Base-by-base conservation (phyloP, 2,888 invertebrate genomes). In the Leucania comma region DNA sequence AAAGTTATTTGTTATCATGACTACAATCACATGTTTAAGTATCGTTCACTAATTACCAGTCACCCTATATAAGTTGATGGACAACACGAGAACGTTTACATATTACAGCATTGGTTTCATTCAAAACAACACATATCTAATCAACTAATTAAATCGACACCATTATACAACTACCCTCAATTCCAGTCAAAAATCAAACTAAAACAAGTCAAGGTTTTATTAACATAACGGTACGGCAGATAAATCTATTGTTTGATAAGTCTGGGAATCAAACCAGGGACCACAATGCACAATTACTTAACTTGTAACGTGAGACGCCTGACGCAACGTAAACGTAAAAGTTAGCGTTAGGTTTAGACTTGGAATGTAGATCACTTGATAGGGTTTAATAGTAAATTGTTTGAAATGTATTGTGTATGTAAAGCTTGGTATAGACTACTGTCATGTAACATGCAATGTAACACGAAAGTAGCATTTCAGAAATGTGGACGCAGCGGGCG, bases 261-360 rank as follows among this genome's bases (percentile, higher is more conserved):
- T 82, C 88, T 91, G 91, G 87, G 91, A 91, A 88, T 91, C 90
- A 87, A 90, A 90, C 83, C 85, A 46, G 82, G 69, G 73, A 87
- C 87, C 81, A 91, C 91, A 91, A 91, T 91, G 87, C 71, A 90
- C 91, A 90, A 91, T 91, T 87, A 80, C 85, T 75, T 65, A 62
- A 78, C 62, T 10, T 73, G 84, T 71, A 84, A 81, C 76, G 72
- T 79, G 86, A 84, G 78, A 83, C 68, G 77, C 22, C 84, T 89
- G 75, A 73, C 75, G 82, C 78, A 84, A 84, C 51, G 32, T 29
- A 17, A 58, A 65, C 50, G 54, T 67, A 53, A 58, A 77, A 12
- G 56, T 71, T 54, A 61, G 14, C 51, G 72, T 64, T 64, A 60
- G 24, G 29, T 64, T 50, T 10, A 61, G 58, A 51, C 42, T 57